Base-by-base conservation (phyloP, 2,888 invertebrate genomes). In the Lordiphosa andalusiaca region DNA sequence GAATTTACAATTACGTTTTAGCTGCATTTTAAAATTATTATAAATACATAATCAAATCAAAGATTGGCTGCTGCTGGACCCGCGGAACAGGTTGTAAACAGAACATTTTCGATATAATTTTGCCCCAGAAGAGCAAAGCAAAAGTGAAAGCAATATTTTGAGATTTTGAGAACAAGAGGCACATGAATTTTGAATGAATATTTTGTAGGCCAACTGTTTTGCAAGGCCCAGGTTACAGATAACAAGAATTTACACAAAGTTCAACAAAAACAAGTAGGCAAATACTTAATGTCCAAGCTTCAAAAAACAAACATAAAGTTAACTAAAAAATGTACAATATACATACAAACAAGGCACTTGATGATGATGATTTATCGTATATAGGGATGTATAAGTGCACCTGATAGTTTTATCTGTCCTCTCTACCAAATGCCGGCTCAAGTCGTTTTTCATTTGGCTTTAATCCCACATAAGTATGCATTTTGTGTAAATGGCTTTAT, bases 241-340 rank as follows among this genome's bases (percentile, higher is more conserved):
- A 30, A 16, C 30, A 30, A 6, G 30, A 30, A 25, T 47, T n/a
- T 48, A 48, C 9, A 48, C 30, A 35, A 44, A 33, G 44, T 44
- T 33, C 30, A 44, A 44, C 16, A 39, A 39, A 39, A 13, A 16
- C 9, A 39, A 39, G 30, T 30, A 30, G 30, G 10, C 30, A 39
- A 39, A 44, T 16, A 39, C 65, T 57, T 60, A 75, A 71, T 66
- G 78, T 78, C 82, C 76, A 80, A 72, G 75, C 82, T 80, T 83
- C 63, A 70, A 67, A 67, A 16, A 1, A 16, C n/a, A 16, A 59
- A 76, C 62, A 71, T 51, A 72, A 58, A 81, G 81, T 84, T 73
- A 84, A 84, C 84, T 73, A 66, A 83, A 83, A 16, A 39, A 73
- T 68, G 84, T 80, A 83, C 83, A 83, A 75, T 70, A 59, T 63